phyloP scores from a whole-genome alignment of 2,113 vertebrate genomes.

The Tachycineta bicolor region DNA sequence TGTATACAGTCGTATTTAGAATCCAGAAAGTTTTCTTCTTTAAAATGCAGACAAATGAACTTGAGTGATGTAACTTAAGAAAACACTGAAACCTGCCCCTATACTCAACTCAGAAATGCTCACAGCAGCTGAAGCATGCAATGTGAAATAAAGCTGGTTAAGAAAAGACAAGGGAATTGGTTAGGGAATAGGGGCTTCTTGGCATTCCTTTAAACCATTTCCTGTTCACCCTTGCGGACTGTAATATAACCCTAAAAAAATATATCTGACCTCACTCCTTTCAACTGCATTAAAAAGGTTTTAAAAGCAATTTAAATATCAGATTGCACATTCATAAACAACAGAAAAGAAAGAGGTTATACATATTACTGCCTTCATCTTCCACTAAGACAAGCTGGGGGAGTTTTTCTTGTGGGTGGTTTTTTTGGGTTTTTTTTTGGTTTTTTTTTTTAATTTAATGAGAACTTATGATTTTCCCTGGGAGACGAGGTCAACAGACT shows the following conservation, averaged over 20 bases:
- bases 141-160: constrained; percentile 27
- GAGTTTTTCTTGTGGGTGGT: background rate
- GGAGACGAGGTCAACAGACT: constrained; percentile 71
- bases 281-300: constrained; percentile 9
- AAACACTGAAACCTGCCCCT: background rate
- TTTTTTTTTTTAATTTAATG: constrained; percentile 34
- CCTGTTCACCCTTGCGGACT: constrained; percentile 33
- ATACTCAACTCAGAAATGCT: constrained; percentile 18
- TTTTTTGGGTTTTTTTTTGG: too few species aligned
- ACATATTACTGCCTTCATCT: constrained; percentile 18
- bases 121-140: background rate
- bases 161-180: constrained; percentile 24
- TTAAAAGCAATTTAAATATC: constrained; percentile 49
- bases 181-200: constrained; percentile 25
- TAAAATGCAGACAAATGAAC: background rate
- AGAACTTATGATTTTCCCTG: constrained; percentile 58
- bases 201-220: constrained; percentile 55
- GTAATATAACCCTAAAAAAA: constrained; percentile 49
- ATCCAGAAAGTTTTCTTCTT: background rate
- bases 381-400: background rate
- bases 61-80: background rate
- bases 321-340: constrained; percentile 11
- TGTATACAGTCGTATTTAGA: background rate
- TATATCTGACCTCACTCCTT: constrained; percentile 50
- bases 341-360: background rate